Base-by-base conservation (phyloP, 2,888 invertebrate species). In the Synergus laeviventris region DNA sequence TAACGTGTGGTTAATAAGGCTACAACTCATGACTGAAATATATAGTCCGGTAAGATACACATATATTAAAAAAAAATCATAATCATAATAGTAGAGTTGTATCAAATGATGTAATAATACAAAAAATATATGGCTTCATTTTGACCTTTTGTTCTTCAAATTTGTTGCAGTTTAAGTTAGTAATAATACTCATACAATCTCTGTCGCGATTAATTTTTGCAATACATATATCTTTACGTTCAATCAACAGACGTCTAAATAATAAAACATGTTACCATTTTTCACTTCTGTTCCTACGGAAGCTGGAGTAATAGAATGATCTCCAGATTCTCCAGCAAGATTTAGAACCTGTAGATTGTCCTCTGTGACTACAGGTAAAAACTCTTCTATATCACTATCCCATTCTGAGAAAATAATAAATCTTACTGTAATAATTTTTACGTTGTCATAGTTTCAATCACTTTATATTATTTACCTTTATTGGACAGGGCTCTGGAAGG, bases 371-470 rank as follows among this genome's bases (percentile, higher is more conserved):
- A 88, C 87, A 39, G 91, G 91, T 82, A 91, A 82, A 86, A 91
- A 91, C 79, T 91, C 91, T 78, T 91, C 91, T 70, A 91, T 90
- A 76, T 90, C 91, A 80, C 85, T 90, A 78, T 91, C 91, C 88
- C 90, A 91, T 84, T 91, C 91, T 91, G 5, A n/a, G 3, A 11
- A 16, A 38, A 56, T 9, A 56, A 56, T 18, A 2, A 21, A 21
- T 56, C 21, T 56, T 56, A 56, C 18, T 56, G 21, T 21, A 56
- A 56, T 56, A 11, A 21, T 56, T 56, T 2, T 21, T 21, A 21
- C 45, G 1, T 49, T 49, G 16, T 16, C 1, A 9, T 54, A 11
- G 11, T 66, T 70, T 70, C 7, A 5, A 39, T 5, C 24, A 24
- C 62, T 38, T 62, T 38, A 3, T 11, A n/a, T 59, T 59, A 9